A percentile compares a stretch with the other conserved stretches of the same genome.
These are phyloP conservation scores for Thecophora atra DNA, from an alignment of 2,888 invertebrate genomes.

Conservation along the genomic window DNA sequence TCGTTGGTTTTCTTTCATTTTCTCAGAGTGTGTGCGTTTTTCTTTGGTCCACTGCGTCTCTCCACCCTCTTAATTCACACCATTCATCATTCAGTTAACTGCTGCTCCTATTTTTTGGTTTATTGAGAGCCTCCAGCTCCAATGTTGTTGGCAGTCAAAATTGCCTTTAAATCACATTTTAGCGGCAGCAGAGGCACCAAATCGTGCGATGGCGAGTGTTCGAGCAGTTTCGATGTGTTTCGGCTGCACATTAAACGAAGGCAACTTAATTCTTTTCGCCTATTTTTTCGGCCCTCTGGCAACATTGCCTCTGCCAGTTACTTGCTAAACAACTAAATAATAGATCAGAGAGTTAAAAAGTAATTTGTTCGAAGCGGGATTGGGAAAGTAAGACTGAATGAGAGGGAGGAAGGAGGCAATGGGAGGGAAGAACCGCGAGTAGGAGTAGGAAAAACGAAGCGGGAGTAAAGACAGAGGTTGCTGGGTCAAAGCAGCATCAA, in stretches of 20 bases:
- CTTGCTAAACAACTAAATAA: slow-evolving; percentile 31
- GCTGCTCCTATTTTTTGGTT: neutral
- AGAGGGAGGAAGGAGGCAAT: neutral
- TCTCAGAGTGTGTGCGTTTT: neutral
- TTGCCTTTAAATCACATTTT: slow-evolving; percentile 34
- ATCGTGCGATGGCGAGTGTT: no score
- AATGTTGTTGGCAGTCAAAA: slow-evolving; percentile 16
- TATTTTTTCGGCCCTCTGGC: slow-evolving; percentile 18
- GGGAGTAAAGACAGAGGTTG: neutral
- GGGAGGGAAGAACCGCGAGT: no score
- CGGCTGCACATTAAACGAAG: slow-evolving; percentile 13
- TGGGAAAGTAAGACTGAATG: neutral
- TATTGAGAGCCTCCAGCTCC: slow-evolving; percentile 29
- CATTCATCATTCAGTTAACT: neutral
- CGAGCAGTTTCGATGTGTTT: neutral
- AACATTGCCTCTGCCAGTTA: slow-evolving; percentile 9
- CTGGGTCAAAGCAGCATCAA: neutral
- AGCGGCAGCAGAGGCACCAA: slow-evolving; percentile 1
- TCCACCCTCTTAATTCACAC: neutral
- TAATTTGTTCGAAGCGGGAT: slow-evolving; percentile 20
- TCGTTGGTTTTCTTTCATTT: neutral
- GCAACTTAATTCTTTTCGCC: slow-evolving; percentile 4
- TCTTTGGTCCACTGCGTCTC: neutral
- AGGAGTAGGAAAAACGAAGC: no score
- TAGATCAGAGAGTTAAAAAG: slow-evolving; percentile 25